Conservation (phyloP, 2,888 invertebrate species). For the Suillia variegata region DNA sequence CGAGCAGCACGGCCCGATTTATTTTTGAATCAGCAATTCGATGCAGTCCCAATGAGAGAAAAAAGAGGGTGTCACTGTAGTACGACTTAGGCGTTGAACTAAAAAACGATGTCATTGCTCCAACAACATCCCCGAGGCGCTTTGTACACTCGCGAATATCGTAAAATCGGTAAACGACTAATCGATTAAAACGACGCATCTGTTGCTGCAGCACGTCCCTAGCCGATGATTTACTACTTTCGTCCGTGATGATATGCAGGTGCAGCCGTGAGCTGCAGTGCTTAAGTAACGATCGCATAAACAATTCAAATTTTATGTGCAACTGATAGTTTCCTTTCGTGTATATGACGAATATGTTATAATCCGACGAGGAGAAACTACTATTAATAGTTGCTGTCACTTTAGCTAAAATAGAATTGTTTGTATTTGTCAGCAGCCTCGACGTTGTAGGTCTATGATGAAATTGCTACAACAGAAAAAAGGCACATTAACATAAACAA, state of each 20-base stretch:
- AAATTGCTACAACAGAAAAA: too few species aligned
- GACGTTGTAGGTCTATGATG: too few species aligned
- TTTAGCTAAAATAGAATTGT: too few species aligned
- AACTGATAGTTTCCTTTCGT: constrained; percentile 58
- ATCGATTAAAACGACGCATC: constrained; percentile 40
- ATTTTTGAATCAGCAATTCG: constrained; percentile 69
- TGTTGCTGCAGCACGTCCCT: constrained; percentile 62
- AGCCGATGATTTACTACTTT: constrained; percentile 65
- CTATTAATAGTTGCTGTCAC: too few species aligned
- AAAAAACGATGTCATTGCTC: constrained; percentile 73
- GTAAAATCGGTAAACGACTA: background rate
- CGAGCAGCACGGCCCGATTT: constrained; percentile 71
- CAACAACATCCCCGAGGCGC: constrained; percentile 64
- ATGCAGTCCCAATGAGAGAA: constrained; percentile 75
- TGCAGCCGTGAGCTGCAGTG: constrained; percentile 62
- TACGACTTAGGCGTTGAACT: constrained; percentile 72
- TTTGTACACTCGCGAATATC: constrained; percentile 6
- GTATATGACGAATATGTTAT: constrained; percentile 59
- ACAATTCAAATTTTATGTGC: constrained; percentile 58
- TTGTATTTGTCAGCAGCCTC: too few species aligned
- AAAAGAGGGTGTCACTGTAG: constrained; percentile 80
- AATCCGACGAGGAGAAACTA: constrained; percentile 43
- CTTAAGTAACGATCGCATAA: constrained; percentile 55
- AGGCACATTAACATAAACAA: too few species aligned
- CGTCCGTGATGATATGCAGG: constrained; percentile 69